Base-by-base conservation (phyloP, 2,888 invertebrate species). In the Quadroppia sp. region DNA sequence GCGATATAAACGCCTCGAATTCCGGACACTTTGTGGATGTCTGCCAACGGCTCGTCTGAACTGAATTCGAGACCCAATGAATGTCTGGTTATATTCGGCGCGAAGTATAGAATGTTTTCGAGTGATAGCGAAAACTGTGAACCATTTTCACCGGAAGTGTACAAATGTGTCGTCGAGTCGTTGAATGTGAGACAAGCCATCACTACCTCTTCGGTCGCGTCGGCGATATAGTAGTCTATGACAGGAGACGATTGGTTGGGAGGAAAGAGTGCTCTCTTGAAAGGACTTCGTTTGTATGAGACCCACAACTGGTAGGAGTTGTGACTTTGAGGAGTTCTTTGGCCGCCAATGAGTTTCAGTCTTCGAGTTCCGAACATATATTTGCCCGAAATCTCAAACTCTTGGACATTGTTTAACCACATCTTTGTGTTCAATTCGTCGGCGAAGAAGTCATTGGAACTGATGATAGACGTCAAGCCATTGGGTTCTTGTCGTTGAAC, bases 1-100 rank as follows among this genome's bases (percentile, higher is more conserved):
- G 92, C 94, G 77, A 95, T 92, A 84, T 92, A 94, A 78, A 94
- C 90, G 0, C 94, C 94, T 61, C 89, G 86, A 70, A 94, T 83
- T 0, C 94, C 94, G 81, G 91, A 89, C 0, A 95, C 91, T 80
- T 89, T 90, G 82, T 94, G 92, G 0, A 94, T 83, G 81, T 94
- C 94, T 1, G 91, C 90, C 84, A 94, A 94, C 0, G 90, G 85
- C 77, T 91, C 90, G 77, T 90, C 89, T 40, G 73, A 77, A 71
- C 53, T 75, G 73, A 20, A 74, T n/a, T 67, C 59, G n/a, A 64
- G 73, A 71, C 76, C 30, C 25, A 75, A 61, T 13, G 56, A 42
- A 28, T 88, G 88, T 89, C 90, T 91, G 53, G 90, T 90, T 13
- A 86, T 87, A 80, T 90, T 89, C 0, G 92, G 92, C 81, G 92